A percentile compares a stretch with the other conserved stretches of the same genome.
phyloP scores from a whole-genome alignment of 2,113 vertebrate genomes.

The Apodemus speciosus region DNA sequence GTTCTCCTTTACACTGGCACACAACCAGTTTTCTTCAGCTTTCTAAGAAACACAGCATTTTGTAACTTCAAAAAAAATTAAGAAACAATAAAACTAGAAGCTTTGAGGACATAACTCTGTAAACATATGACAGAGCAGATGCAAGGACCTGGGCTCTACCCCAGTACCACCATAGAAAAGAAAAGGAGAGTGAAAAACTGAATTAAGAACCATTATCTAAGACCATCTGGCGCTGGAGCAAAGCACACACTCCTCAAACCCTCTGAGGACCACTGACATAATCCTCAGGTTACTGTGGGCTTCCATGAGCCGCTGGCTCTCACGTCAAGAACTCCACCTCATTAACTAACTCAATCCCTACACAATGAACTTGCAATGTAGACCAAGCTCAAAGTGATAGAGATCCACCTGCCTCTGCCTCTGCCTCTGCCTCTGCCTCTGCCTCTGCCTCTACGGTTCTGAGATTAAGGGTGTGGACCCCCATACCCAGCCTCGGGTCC shows the following conservation, averaged over 20 bases:
- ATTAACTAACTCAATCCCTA: slow-evolving; percentile 2
- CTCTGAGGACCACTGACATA: neutral
- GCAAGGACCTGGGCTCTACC: neutral
- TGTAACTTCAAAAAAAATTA: neutral
- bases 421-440: too few relatives aligned
- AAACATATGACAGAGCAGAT: neutral
- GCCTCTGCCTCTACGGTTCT: neutral
- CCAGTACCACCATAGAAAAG: neutral
- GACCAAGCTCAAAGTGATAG: neutral
- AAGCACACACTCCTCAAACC: neutral
- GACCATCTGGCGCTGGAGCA: neutral
- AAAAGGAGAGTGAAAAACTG: neutral
- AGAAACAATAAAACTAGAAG: neutral
- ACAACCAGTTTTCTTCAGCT: neutral
- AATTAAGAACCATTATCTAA: neutral
- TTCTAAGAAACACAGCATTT: slow-evolving; percentile 25
- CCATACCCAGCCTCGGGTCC: neutral
- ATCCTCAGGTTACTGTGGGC: neutral
- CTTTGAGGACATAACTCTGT: neutral
- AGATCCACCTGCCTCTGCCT: neutral
- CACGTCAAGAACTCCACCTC: neutral
- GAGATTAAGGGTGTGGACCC: neutral
- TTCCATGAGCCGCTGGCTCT: neutral
- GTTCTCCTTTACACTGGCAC: slow-evolving; percentile 22
- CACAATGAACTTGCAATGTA: neutral